Evolutionary conservation across 1,140 invertebrate species (phyloP), one percentile per base, ranked within the genome.

Genomic region (Heliconius eleuchia): DNA sequence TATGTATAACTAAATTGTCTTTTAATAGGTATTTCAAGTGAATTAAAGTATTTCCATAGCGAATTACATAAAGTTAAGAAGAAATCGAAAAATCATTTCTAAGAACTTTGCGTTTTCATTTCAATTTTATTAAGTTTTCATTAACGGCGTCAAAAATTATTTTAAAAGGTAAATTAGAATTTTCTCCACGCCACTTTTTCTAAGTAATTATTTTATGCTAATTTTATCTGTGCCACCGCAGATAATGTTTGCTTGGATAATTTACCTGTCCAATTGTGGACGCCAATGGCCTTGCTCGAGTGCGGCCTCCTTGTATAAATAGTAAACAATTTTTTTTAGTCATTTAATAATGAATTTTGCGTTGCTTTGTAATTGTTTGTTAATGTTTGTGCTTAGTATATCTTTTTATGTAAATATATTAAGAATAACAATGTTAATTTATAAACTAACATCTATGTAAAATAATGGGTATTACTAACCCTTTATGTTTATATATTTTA

Each of bases 181-280:
- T 66, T 78, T 74, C 73, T 55, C 30, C 19, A 8, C 13, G 23
- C 27, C 37, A 39, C 7, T 74, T 78, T 78, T 30, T 39, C 11
- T 37, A 74, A 46, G 72, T 78, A 78, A 78, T 78, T 78, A 78
- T 78, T 78, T 78, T 78, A 78, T 78, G 77, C 55, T 60, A 78
- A 78, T 78, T 73, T 78, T 19, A 70, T 78, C 71, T 55, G 37
- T 46, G 19, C 55, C 55, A 50, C 42, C 60, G 39, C 46, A 46
- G 72, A 78, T 72, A 66, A 30, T 74, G 73, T 78, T 78, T 74
- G 52, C 50, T 72, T 74, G 50, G 72, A 72, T 72, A 66, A 66
- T 66, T 66, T 16, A 66, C 27, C 60, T 66, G 60, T 66, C 57
- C 39, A 74, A 57, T 57, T 76, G 37, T 66, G 55, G 30, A 50